Conservation (phyloP, 2,888 invertebrate genomes). For the Drosophila borealis region DNA sequence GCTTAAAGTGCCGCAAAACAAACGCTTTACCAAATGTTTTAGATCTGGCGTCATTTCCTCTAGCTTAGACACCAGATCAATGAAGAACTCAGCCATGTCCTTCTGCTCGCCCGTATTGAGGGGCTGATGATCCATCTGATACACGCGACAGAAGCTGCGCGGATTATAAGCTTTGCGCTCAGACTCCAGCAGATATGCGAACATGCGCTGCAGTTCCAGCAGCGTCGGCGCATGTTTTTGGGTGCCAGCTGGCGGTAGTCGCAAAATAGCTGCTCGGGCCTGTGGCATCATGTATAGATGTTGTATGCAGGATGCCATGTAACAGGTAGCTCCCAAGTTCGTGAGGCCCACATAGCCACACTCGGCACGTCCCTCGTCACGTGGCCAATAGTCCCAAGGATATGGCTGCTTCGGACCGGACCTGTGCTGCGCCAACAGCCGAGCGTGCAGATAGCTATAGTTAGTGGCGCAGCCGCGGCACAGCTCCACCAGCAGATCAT, state of each 20-base stretch:
- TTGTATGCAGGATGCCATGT: conserved; percentile 99
- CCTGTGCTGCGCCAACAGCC: conserved; percentile 93
- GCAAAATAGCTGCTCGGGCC: conserved; percentile 93
- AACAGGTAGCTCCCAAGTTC: conserved; percentile 98
- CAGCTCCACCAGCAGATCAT: conserved; percentile 95
- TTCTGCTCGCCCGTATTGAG: conserved; percentile 98
- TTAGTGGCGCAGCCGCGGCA: conserved; percentile 94
- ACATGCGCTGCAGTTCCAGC: conserved; percentile 96
- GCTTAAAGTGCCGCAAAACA: conserved; percentile 97
- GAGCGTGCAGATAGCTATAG: conserved; percentile 93
- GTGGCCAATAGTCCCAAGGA: conserved; percentile 99
- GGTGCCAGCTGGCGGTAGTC: conserved; percentile 89
- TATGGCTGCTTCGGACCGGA: conserved; percentile 93
- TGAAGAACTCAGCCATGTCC: conserved; percentile 99
- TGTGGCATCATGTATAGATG: conserved; percentile 99
- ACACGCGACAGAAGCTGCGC: conserved; percentile 96
- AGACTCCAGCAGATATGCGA: conserved; percentile 96
- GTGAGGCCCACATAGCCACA: conserved; percentile 98
- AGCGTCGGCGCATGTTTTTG: conserved; percentile 93
- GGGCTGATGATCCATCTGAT: conserved; percentile 98
- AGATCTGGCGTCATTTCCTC: conserved; percentile 97
- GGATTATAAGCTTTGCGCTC: conserved; percentile 98
- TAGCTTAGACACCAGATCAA: conserved; percentile 96
- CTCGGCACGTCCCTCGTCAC: conserved; percentile 96
- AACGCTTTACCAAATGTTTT: conserved; percentile 94